A percentile compares a stretch with the other conserved stretches of the same genome.
These are phyloP conservation scores for Mormyrus iriodes DNA, from an alignment of 2,113 vertebrate genomes.

Conservation along the genomic window DNA sequence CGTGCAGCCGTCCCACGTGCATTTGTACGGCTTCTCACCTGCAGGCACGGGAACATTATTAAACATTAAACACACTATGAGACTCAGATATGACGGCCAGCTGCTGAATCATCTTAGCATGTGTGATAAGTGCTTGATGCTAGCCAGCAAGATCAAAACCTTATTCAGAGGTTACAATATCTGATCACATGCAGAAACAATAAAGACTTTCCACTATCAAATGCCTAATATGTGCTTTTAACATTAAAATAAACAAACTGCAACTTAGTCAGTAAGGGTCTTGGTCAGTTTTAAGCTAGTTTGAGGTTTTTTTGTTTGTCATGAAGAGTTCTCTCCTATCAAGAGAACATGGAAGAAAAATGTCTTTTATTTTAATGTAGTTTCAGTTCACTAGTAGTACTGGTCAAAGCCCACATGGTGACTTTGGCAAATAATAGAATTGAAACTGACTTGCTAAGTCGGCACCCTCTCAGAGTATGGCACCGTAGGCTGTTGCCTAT, in stretches of 20 bases:
- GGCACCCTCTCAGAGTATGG: background rate
- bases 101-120: background rate
- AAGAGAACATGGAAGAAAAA: background rate
- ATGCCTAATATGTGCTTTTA: background rate
- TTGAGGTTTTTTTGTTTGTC: background rate
- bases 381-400: background rate
- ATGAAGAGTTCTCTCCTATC: background rate
- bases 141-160: background rate
- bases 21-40: conserved; percentile 86
- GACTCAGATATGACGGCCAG: background rate
- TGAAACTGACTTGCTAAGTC: background rate
- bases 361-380: background rate
- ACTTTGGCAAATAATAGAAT: background rate
- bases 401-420: background rate
- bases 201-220: background rate
- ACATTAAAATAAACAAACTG: background rate
- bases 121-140: conserved; percentile 37
- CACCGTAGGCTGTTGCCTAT: background rate
- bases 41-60: background rate
- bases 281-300: background rate
- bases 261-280: background rate
- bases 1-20: conserved; percentile 82
- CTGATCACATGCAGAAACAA: background rate
- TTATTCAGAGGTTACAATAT: background rate
- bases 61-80: background rate